Evolutionary conservation across 2,797 vertebrate genomes (phyloP).

Genomic region (Benthosema pterotum): DNA sequence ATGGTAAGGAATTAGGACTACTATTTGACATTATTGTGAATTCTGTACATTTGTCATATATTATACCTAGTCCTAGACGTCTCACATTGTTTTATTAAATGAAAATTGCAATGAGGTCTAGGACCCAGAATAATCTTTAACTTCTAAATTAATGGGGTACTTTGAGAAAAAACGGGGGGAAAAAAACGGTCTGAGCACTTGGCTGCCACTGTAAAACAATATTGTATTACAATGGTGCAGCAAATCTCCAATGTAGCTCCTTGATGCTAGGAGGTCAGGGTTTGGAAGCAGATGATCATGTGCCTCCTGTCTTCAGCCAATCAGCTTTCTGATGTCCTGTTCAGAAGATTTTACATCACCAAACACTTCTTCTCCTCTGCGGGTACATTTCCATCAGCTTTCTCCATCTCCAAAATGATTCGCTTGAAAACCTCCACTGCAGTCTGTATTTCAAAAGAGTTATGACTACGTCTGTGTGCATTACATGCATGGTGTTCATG

Average conservation of each 20-base stretch:
- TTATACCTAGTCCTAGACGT: constrained; percentile 29
- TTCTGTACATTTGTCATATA: constrained; percentile 34
- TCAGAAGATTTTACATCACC: constrained; percentile 76
- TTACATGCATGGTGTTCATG: not conserved
- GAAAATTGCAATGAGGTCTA: constrained; percentile 33
- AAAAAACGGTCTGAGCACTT: constrained; percentile 42
- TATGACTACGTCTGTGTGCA: not conserved
- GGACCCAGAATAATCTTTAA: constrained; percentile 41
- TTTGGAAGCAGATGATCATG: constrained; percentile 73
- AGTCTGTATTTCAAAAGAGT: constrained; percentile 66
- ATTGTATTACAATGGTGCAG: constrained; percentile 48
- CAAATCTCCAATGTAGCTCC: constrained; percentile 57
- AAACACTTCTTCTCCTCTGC: constrained; percentile 80
- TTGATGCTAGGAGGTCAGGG: constrained; percentile 61
- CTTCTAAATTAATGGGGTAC: constrained; percentile 40
- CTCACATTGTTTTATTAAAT: constrained; percentile 32
- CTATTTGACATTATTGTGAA: constrained; percentile 29
- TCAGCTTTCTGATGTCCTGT: constrained; percentile 65
- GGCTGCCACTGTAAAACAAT: constrained; percentile 56
- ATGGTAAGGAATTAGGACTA: constrained; percentile 31
- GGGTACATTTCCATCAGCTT: constrained; percentile 81
- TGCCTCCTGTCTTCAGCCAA: constrained; percentile 76
- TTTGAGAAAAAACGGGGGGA: no score
- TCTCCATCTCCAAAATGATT: constrained; percentile 88
- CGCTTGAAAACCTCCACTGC: constrained; percentile 86